A percentile compares a stretch with the other conserved stretches of the same genome.
phyloP scores from a whole-genome alignment of 2,888 invertebrate genomes.

The Sarcophaga caerulescens region DNA sequence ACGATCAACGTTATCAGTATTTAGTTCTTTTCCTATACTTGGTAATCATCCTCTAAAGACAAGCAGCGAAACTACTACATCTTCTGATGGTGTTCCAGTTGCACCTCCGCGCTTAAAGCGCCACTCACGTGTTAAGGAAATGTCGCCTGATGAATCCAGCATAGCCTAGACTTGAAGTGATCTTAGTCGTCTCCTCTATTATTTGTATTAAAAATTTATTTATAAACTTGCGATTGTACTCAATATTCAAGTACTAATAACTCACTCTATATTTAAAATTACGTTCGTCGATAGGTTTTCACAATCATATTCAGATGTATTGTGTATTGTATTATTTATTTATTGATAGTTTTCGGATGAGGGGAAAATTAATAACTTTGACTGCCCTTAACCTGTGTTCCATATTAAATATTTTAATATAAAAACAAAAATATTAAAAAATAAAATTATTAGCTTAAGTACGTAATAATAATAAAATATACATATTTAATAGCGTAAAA shows the following conservation, averaged over 20 bases:
- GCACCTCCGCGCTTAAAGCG: slow-evolving; percentile 79
- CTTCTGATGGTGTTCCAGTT: slow-evolving; percentile 71
- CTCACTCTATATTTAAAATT: not conserved
- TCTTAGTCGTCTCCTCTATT: not conserved
- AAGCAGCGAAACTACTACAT: slow-evolving; percentile 31
- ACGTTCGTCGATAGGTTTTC: not conserved
- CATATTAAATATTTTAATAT: slow-evolving; percentile 7
- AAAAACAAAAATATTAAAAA: not conserved
- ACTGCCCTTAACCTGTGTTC: slow-evolving; percentile 41
- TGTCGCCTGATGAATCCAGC: slow-evolving; percentile 75
- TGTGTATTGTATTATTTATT: not conserved
- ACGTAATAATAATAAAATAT: not conserved
- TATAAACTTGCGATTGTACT: not conserved
- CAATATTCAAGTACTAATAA: not conserved
- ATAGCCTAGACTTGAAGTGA: slow-evolving; percentile 68
- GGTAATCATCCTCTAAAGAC: slow-evolving; percentile 51
- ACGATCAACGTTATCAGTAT: slow-evolving; percentile 32
- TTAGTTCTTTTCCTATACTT: slow-evolving; percentile 31
- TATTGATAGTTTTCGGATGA: slow-evolving; percentile 11
- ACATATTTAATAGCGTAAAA: not conserved
- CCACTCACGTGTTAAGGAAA: slow-evolving; percentile 74
- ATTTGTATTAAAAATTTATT: not conserved
- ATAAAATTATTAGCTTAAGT: not conserved
- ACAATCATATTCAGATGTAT: slow-evolving; percentile 1
- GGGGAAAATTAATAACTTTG: not conserved